Evolutionary conservation across 2,888 invertebrate genomes (phyloP), one percentile per base, ranked within the genome.

Genomic region (Craniophora ligustri): DNA sequence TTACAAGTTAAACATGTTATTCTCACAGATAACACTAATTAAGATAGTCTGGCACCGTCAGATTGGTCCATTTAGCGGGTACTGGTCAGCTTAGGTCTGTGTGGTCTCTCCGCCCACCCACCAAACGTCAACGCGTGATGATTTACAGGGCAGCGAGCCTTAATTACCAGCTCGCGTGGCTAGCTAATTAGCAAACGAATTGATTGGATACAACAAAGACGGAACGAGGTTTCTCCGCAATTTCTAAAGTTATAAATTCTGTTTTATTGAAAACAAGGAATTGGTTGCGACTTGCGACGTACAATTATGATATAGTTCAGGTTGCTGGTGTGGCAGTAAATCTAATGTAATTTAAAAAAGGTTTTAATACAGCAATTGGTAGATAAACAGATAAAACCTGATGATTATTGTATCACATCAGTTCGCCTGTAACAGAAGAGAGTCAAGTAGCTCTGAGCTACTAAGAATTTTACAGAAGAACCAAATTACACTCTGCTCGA

Each of bases 151-250:
- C 47, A 57, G 50, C 47, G 66, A 57, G 56, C 57, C 55, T 62
- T 71, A 55, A 71, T 71, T 71, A 73, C 57, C 55, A 56, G 66
- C 62, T 71, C 63, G 70, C 67, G 71, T 72, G 70, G 62, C 49
- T 15, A 57, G 39, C 54, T 67, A 66, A 59, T 69, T 72, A 64
- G 72, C 40, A 34, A 55, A 63, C 40, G 65, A 64, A 65, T 68
- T 65, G 65, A 67, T 64, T 59, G 69, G 58, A 34, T 50, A 47
- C 39, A 62, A 67, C 63, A 67, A 54, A 67, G 63, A 40, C 46
- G 16, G 41, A 34, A 46, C 49, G 10, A 42, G 63, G 39, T 65
- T 64, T 64, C 64, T 64, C 67, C 15, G 34, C 67, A 64, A 64
- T 65, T 65, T 65, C 65, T 65, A 65, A 65, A 67, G 23, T 26